A percentile compares a stretch with the other conserved stretches of the same genome.
phyloP scores from a whole-genome alignment of 2,113 vertebrate genomes.

The Chrysemys picta region DNA sequence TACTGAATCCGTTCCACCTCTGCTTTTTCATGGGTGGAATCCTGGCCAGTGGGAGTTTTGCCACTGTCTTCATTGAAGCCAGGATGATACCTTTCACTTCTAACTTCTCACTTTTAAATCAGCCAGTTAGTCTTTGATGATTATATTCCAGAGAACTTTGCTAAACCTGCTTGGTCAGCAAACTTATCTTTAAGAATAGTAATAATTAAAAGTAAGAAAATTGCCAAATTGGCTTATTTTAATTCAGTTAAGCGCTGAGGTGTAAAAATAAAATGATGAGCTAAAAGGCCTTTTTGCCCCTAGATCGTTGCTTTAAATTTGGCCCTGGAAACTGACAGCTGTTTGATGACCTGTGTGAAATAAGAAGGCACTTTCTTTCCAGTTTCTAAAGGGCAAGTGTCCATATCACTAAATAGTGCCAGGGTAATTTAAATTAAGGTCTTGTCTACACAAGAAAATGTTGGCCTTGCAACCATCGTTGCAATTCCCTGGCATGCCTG shows the following conservation, averaged over 20 bases:
- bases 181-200: constrained; percentile 33
- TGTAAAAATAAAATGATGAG: background rate
- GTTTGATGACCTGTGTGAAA: background rate
- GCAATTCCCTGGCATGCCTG: background rate
- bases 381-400: background rate
- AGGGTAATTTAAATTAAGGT: background rate
- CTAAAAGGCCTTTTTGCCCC: background rate
- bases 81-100: constrained; percentile 45
- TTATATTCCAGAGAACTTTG: background rate
- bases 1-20: constrained; percentile 1
- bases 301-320: background rate
- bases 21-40: accelerated
- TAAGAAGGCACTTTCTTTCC: no score
- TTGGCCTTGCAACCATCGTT: background rate
- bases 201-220: constrained; percentile 25
- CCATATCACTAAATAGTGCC: background rate
- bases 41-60: background rate
- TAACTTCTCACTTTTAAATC: constrained; percentile 60
- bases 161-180: constrained; percentile 26
- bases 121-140: constrained; percentile 40
- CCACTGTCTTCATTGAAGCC: background rate
- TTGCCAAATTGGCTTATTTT: background rate
- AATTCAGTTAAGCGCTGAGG: background rate
- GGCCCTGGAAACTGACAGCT: background rate
- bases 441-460: no score